Base-by-base conservation (phyloP, 2,797 vertebrate species). In the Gila robusta region DNA sequence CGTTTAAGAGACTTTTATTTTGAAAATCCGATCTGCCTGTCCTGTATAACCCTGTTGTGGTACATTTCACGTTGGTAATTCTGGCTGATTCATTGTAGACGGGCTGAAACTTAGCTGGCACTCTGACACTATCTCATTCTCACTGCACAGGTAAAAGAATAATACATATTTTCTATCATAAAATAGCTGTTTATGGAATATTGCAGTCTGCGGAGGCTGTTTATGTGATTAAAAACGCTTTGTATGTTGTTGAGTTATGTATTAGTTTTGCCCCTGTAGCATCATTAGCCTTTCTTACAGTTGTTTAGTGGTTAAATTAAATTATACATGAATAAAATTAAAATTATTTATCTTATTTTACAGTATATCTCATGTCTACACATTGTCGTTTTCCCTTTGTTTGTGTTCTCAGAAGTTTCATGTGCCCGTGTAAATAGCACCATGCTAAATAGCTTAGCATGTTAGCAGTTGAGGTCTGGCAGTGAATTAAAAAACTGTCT, bases 61-160 rank as follows among this genome's bases (percentile, higher is more conserved):
- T 9, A 0, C 0, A 0, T 35, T 90, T 90, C 84, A 23, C 19
- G 10, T 4, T 21, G 78, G 28, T 71, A 94, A 94, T 97, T 98
- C 95, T 90, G 97, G 98, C 98, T 98, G 98, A 99, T 98, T 99
- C 98, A 99, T 97, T 92, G 94, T 88, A 81, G 82, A 78, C 16
- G 26, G 32, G 1, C 67, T 41, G 49, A 73, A 87, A 82, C 81
- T 85, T 12, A 84, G 14, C 64, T 77, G 59, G 9, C 41, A 67
- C 7, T 37, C 19, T n/a, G 8, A 76, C 21, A n/a, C 71, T 35
- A 64, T 37, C 49, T 78, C 39, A 41, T 37, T 64, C 79, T 47
- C 66, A 23, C 81, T 71, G 8, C 23, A 78, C 72, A 84, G 88
- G 88, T 89, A 71, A 56, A 39, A 3, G 7, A 62, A 69, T 8